Percentiles rank a stretch among this genome's conserved stretches.
These are phyloP conservation scores for Synanthedon myopaeformis DNA, from an alignment of 2,888 invertebrate species.

Conservation along the genomic window DNA sequence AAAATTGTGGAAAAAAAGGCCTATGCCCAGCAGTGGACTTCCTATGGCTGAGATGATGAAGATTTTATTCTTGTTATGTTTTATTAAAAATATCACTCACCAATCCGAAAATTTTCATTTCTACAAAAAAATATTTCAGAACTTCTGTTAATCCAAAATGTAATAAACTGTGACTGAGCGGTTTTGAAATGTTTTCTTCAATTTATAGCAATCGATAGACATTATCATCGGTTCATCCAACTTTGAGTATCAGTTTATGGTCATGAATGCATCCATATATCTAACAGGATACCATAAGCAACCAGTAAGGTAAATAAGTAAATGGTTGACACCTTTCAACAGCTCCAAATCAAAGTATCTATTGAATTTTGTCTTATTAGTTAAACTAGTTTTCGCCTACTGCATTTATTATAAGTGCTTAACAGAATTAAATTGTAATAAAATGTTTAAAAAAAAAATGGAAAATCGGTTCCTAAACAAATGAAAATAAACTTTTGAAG, in stretches of 20 bases:
- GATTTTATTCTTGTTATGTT: no score
- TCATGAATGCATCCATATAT: slow-evolving; percentile 11
- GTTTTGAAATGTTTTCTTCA: slow-evolving; percentile 3
- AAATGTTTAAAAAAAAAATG: no score
- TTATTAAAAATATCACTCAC: slow-evolving; percentile 20
- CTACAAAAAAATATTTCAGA: not conserved
- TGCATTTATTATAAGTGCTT: no score
- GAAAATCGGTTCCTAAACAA: no score
- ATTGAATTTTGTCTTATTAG: no score
- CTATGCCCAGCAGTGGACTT: no score
- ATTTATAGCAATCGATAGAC: slow-evolving; percentile 22
- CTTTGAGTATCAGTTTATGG: slow-evolving; percentile 10
- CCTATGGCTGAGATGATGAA: no score
- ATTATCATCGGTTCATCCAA: slow-evolving; percentile 18
- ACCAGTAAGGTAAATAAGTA: not conserved
- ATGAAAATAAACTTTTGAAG: no score
- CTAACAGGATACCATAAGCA: not conserved
- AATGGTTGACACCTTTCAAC: not conserved
- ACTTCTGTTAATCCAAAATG: not conserved
- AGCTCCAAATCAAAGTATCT: not conserved
- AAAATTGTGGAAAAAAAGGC: no score
- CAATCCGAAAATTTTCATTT: slow-evolving; percentile 29
- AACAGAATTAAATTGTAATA: no score
- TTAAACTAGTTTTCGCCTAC: no score
- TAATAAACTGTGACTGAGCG: slow-evolving; percentile 1